Conservation (phyloP, 2,888 invertebrate species). For the Margaritifera margaritifera region DNA sequence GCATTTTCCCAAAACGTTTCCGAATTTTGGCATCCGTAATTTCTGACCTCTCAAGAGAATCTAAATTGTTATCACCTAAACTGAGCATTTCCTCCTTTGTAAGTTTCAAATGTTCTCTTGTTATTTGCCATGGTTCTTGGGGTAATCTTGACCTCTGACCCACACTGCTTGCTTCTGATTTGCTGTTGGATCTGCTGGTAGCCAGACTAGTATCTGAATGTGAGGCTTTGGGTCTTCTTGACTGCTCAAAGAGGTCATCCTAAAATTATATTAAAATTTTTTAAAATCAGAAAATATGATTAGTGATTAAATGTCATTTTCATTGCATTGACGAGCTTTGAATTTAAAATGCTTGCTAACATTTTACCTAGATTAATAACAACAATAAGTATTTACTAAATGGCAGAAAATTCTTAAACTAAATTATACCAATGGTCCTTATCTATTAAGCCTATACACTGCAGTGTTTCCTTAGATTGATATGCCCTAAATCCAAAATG, state of each 20-base stretch:
- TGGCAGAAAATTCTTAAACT: too few species aligned
- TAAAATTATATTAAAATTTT: conserved; percentile 14
- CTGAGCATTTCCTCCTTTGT: conserved; percentile 52
- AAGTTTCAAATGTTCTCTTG: conserved; percentile 55
- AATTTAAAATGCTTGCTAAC: too few species aligned
- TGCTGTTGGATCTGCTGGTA: background rate
- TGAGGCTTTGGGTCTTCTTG: conserved; percentile 21
- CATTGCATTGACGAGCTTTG: too few species aligned
- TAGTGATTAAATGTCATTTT: too few species aligned
- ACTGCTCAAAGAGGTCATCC: conserved; percentile 51
- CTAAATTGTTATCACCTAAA: conserved; percentile 39
- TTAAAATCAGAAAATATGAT: too few species aligned
- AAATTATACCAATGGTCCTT: too few species aligned
- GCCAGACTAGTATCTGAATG: conserved; percentile 31
- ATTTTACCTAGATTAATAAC: too few species aligned
- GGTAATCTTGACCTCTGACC: conserved; percentile 39
- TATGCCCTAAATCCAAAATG: too few species aligned
- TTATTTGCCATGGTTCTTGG: conserved; percentile 64
- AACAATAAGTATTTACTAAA: too few species aligned
- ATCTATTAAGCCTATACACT: too few species aligned
- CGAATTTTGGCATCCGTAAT: conserved; percentile 50
- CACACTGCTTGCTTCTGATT: conserved; percentile 7
- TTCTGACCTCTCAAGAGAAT: conserved; percentile 19
- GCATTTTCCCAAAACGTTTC: conserved; percentile 59
- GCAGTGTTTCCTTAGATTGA: too few species aligned